Conservation (phyloP, 2,797 vertebrate genomes). For the Setipinna tenuifilis region DNA sequence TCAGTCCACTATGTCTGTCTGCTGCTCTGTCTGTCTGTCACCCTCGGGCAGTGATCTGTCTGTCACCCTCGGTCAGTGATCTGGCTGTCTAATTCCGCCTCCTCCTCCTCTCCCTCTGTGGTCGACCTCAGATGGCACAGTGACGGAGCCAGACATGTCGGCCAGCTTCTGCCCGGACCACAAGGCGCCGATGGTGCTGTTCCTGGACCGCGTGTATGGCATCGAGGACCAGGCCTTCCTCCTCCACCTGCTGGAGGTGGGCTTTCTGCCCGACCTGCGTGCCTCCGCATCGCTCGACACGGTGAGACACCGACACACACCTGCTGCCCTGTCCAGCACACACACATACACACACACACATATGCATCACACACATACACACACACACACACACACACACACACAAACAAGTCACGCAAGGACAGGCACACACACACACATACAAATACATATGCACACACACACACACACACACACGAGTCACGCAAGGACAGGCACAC, state of each 20-base stretch:
- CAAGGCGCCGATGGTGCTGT: conserved; percentile 97
- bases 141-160: conserved; percentile 94
- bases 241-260: conserved; percentile 93
- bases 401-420: background rate
- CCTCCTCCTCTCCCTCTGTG: background rate
- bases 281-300: conserved; percentile 93
- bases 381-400: too few species aligned
- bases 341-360: background rate
- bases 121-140: conserved; percentile 81
- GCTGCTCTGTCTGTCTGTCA: background rate
- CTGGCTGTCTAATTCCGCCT: too few species aligned
- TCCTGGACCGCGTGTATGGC: conserved; percentile 96
- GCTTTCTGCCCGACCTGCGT: conserved; percentile 94
- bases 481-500: background rate
- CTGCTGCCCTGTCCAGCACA: background rate
- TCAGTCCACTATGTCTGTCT: background rate
- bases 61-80: background rate
- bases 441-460: background rate
- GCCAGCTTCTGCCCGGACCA: conserved; percentile 97
- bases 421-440: background rate
- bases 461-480: too few species aligned
- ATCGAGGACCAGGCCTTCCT: conserved; percentile 95
- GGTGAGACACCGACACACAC: conserved; percentile 68
- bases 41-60: background rate
- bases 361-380: background rate